Conservation (phyloP, 2,888 invertebrate species). For the Eurytoma adleriae region DNA sequence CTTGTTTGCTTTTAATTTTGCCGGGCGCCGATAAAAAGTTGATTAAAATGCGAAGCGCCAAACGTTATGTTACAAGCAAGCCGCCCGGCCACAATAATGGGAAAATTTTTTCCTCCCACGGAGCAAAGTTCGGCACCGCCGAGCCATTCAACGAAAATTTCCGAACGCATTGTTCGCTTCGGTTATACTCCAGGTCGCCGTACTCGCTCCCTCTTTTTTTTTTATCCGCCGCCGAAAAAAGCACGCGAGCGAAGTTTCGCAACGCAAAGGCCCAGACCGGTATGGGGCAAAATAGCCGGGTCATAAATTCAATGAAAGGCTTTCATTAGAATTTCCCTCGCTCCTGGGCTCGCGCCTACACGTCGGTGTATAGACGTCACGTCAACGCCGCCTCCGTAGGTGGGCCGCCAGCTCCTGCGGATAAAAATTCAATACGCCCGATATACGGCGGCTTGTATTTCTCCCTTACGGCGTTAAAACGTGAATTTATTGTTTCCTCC, state of each 20-base stretch:
- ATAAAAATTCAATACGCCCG: constrained; percentile 53
- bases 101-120: constrained; percentile 23
- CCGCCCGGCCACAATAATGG: constrained; percentile 38
- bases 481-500: constrained; percentile 51
- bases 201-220: background rate
- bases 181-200: background rate
- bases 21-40: constrained; percentile 37
- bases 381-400: background rate
- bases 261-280: background rate
- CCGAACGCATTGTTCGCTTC: constrained; percentile 28
- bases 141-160: constrained; percentile 21
- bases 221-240: background rate
- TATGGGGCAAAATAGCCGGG: constrained; percentile 2
- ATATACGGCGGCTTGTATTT: constrained; percentile 40
- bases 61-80: constrained; percentile 23
- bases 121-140: constrained; percentile 9
- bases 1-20: constrained; percentile 46
- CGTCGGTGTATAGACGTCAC: too few relatives aligned
- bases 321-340: constrained; percentile 46
- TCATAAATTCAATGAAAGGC: constrained; percentile 42
- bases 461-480: constrained; percentile 45
- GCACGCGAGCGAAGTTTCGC: constrained; percentile 1
- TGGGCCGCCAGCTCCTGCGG: background rate
- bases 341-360: background rate
- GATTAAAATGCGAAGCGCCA: constrained; percentile 45